Evolutionary conservation across 2,797 vertebrate genomes (phyloP).

Genomic region (Graptemys geographica): DNA sequence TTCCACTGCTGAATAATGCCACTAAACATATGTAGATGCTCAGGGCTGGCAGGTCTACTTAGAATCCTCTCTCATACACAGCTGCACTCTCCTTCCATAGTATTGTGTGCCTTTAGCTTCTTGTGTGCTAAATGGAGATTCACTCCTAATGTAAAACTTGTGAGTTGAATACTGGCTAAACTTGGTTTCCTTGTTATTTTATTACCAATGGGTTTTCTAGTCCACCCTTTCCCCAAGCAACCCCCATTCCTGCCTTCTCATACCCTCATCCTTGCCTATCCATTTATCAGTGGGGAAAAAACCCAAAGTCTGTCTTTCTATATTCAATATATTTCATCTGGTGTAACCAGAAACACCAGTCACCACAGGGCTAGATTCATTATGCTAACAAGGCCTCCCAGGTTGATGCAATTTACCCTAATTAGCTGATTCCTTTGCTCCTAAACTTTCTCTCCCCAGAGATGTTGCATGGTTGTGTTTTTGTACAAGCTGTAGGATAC

Average conservation of each 20-base stretch:
- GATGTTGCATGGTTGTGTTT: background rate
- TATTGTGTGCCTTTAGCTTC: background rate
- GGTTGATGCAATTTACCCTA: background rate
- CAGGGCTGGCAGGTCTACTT: background rate
- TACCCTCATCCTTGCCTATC: background rate
- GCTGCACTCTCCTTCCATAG: background rate
- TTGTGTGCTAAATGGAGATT: background rate
- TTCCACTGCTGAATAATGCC: background rate
- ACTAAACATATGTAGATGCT: accelerated
- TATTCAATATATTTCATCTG: background rate
- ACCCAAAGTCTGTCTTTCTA: accelerated
- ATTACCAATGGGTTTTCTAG: background rate
- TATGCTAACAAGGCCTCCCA: background rate
- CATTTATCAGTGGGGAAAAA: background rate
- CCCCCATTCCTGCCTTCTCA: background rate
- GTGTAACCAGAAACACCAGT: background rate
- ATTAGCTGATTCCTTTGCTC: slow-evolving; percentile 2
- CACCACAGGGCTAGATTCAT: background rate
- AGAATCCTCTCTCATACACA: background rate
- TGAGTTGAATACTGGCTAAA: background rate
- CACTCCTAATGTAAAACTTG: accelerated
- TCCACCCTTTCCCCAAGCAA: accelerated
- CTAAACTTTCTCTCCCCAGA: background rate
- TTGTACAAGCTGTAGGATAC: background rate
- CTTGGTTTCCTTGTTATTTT: background rate